Conservation (phyloP, 2,888 invertebrate genomes). For the Chrysodeixis includens region DNA sequence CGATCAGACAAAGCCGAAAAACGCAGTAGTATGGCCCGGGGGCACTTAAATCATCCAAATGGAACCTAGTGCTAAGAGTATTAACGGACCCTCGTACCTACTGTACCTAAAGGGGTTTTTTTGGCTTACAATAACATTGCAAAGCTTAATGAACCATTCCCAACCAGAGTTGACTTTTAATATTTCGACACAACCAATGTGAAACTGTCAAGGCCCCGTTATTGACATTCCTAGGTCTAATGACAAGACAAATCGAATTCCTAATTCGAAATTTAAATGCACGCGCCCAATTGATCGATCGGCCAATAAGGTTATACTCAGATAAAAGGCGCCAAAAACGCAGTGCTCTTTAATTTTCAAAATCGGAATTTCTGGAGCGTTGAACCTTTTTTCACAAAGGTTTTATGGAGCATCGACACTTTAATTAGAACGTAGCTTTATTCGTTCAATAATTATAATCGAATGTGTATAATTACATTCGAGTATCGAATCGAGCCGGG, state of each 20-base stretch:
- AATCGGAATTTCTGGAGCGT: constrained; percentile 58
- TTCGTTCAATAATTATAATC: constrained; percentile 71
- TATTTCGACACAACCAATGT: constrained; percentile 13
- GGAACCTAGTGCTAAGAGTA: constrained; percentile 42
- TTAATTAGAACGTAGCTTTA: constrained; percentile 81
- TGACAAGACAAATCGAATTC: constrained; percentile 39
- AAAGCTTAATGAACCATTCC: constrained; percentile 15
- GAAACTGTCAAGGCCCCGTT: constrained; percentile 19
- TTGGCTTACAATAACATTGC: constrained; percentile 23
- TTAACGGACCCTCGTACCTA: constrained; percentile 35
- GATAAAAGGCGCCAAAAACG: constrained; percentile 57
- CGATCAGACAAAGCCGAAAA: constrained; percentile 48
- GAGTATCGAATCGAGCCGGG: constrained; percentile 71
- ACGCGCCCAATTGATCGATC: constrained; percentile 32
- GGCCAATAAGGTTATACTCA: constrained; percentile 47
- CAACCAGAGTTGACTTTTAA: constrained; percentile 11
- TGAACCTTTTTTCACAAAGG: constrained; percentile 57
- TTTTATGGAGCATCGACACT: constrained; percentile 66
- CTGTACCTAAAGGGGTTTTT: constrained; percentile 18
- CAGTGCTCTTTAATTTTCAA: constrained; percentile 61
- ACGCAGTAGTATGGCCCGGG: constrained; percentile 28
- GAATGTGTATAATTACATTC: constrained; percentile 79
- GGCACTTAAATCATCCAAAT: constrained; percentile 43
- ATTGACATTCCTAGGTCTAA: constrained; percentile 36
- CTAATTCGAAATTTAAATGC: constrained; percentile 28